These are phyloP conservation scores for Drosophila meridionalis DNA, from an alignment of 2,888 invertebrate species.

Conservation along the genomic window DNA sequence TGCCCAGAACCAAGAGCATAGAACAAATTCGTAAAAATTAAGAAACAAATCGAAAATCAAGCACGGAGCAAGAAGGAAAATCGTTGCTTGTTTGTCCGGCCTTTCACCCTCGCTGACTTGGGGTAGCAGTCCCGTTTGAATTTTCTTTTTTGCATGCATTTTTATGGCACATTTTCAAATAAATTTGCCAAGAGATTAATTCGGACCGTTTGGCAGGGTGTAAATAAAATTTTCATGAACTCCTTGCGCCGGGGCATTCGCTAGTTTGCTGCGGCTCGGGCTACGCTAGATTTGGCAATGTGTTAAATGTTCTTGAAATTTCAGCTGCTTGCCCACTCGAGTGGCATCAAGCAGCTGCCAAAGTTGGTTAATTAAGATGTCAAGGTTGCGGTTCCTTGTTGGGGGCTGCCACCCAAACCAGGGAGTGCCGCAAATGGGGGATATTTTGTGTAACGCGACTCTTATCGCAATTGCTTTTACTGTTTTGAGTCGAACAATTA, in stretches of 20 bases:
- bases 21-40: slow-evolving; percentile 81
- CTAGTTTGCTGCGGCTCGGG: slow-evolving; percentile 48
- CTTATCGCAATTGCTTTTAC: background rate
- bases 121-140: slow-evolving; percentile 32
- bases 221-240: slow-evolving; percentile 80
- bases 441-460: background rate
- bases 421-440: background rate
- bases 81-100: slow-evolving; percentile 70
- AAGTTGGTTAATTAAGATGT: slow-evolving; percentile 76
- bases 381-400: slow-evolving; percentile 59
- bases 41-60: slow-evolving; percentile 82
- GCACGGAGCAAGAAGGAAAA: slow-evolving; percentile 41
- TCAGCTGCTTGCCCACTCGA: slow-evolving; percentile 63
- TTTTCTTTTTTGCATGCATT: slow-evolving; percentile 70
- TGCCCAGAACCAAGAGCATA: slow-evolving; percentile 57
- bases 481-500: slow-evolving; percentile 3
- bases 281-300: slow-evolving; percentile 78
- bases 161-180: slow-evolving; percentile 81
- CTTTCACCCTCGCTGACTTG: slow-evolving; percentile 18
- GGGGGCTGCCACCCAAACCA: slow-evolving; percentile 11
- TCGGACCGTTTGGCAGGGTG: slow-evolving; percentile 80
- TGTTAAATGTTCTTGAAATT: slow-evolving; percentile 80
- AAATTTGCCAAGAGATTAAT: slow-evolving; percentile 80
- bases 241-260: slow-evolving; percentile 54
- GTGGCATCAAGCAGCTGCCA: slow-evolving; percentile 65